Percentiles rank a stretch among this genome's conserved stretches.
phyloP scores from a whole-genome alignment of 2,113 vertebrate species.

The Hippoglossus stenolepis region DNA sequence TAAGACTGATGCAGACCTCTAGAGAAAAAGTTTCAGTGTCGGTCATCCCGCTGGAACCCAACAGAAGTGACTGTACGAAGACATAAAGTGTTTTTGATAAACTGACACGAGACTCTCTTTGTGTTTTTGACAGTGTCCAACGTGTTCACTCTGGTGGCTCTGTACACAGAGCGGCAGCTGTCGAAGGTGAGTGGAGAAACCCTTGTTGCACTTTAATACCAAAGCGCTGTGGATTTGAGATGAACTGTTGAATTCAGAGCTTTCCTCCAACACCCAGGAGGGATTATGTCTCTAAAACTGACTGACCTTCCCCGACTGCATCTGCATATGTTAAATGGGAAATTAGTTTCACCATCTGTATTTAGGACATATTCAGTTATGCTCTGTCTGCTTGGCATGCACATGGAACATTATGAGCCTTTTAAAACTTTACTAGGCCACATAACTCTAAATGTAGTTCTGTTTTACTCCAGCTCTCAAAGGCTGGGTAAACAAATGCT shows the following conservation, averaged over 20 bases:
- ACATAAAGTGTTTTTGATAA: not conserved
- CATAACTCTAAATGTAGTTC: slow-evolving; percentile 16
- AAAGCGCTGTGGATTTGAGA: slow-evolving; percentile 23
- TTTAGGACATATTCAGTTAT: slow-evolving; percentile 46
- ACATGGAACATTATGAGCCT: slow-evolving; percentile 41
- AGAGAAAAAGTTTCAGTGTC: no score
- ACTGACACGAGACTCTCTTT: slow-evolving; percentile 30
- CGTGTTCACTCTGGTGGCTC: slow-evolving; percentile 83
- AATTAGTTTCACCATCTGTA: slow-evolving; percentile 61
- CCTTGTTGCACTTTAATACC: slow-evolving; percentile 11
- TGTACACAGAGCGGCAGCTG: slow-evolving; percentile 88
- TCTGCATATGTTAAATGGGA: slow-evolving; percentile 48
- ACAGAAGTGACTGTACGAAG: not conserved
- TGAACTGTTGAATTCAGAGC: slow-evolving; percentile 36
- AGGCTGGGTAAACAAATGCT: slow-evolving; percentile 12
- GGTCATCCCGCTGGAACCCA: not conserved
- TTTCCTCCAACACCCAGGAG: slow-evolving; percentile 37
- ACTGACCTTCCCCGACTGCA: slow-evolving; percentile 43
- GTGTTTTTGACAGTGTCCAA: slow-evolving; percentile 84
- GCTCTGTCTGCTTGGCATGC: slow-evolving; percentile 41
- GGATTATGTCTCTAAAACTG: slow-evolving; percentile 56
- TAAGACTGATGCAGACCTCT: no score
- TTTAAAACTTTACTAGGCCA: slow-evolving; percentile 47
- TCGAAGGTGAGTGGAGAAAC: slow-evolving; percentile 83
- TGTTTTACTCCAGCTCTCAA: slow-evolving; percentile 6